Conservation (phyloP, 2,888 invertebrate genomes). For the Lithophane semibrunnea region DNA sequence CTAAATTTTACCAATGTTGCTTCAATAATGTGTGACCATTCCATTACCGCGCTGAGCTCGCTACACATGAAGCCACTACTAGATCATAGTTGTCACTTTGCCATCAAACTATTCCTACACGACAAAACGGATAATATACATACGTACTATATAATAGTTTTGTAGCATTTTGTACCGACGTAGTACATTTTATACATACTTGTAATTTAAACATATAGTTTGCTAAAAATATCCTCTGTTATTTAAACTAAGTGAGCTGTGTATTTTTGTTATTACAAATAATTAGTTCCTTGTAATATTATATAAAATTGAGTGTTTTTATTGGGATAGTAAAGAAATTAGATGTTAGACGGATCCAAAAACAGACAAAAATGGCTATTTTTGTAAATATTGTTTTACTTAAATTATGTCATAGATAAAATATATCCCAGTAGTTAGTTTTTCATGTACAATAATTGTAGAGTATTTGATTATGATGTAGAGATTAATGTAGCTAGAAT, state of each 20-base stretch:
- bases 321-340: conserved; percentile 75
- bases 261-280: conserved; percentile 73
- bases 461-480: conserved; percentile 86
- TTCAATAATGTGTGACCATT: conserved; percentile 49
- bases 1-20: conserved; percentile 39
- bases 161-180: conserved; percentile 79
- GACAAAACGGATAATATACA: conserved; percentile 63
- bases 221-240: conserved; percentile 65
- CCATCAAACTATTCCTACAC: conserved; percentile 69
- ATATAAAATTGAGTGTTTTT: conserved; percentile 69
- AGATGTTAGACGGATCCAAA: conserved; percentile 80
- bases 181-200: conserved; percentile 77
- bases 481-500: conserved; percentile 86
- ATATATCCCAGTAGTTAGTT: conserved; percentile 89
- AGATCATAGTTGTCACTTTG: conserved; percentile 58
- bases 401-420: conserved; percentile 88
- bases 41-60: conserved; percentile 42
- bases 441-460: conserved; percentile 90
- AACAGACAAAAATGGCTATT: conserved; percentile 87
- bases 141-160: conserved; percentile 68
- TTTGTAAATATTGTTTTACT: conserved; percentile 90
- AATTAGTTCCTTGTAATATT: conserved; percentile 77
- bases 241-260: conserved; percentile 71
- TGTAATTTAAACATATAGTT: conserved; percentile 66
- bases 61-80: conserved; percentile 45